Evolutionary conservation across 2,888 invertebrate genomes (phyloP), one percentile per base, ranked within the genome.

Genomic region (Hedya salicella): DNA sequence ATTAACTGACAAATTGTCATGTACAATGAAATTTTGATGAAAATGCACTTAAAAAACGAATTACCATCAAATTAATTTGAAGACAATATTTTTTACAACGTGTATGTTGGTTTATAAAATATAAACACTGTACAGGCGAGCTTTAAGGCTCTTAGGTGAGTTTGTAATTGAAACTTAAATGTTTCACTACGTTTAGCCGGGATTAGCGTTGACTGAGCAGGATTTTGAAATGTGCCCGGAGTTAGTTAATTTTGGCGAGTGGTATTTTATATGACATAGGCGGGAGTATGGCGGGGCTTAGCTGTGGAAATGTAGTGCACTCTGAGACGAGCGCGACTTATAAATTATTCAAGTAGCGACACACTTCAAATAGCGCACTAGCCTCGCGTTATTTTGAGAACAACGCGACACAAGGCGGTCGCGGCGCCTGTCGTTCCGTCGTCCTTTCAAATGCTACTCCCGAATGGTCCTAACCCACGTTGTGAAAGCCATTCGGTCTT

Each of bases 271-370:
- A 48, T 46, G 46, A 25, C 60, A 50, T 44, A 17, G 57, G 52
- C 36, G 77, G 80, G 70, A 69, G 72, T 71, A 83, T 77, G 76
- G 76, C 74, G 78, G 78, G 81, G 83, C 83, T 83, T 80, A 80
- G 81, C 82, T 79, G 76, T 83, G 83, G 84, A 87, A 88, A 86
- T 87, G 86, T 84, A 87, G 83, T 85, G 86, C 86, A 83, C 83
- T 87, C 78, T 71, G 83, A 86, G 85, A 86, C 76, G 83, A 87
- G 85, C 82, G 82, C 75, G 78, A 84, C 86, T 90, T 87, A 92
- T 92, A 90, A 90, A 90, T 91, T 88, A 92, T 92, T 92, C 91
- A 91, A 87, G 86, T 85, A 83, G 83, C 75, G 87, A 88, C 90
- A 89, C 89, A 88, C 87, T 89, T 89, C 88, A 89, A 87, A 89